A percentile compares a stretch with the other conserved stretches of the same genome.
Evolutionary conservation across 2,797 vertebrate species (phyloP).

Genomic region (Linurgus olivaceus): DNA sequence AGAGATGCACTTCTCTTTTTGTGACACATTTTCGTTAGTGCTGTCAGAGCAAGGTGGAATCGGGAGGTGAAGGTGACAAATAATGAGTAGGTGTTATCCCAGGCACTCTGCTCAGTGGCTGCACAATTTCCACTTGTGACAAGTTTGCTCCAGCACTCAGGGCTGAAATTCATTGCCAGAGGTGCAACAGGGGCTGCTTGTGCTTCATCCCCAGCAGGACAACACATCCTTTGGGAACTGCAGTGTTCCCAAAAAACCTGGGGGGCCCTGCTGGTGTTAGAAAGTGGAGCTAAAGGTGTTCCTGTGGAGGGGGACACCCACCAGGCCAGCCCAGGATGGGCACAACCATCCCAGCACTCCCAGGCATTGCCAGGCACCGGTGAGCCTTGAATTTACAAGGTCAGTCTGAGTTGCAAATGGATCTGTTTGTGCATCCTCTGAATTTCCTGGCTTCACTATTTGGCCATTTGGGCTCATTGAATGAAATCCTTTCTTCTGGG

Average conservation of each 20-base stretch:
- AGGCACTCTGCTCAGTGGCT: background rate
- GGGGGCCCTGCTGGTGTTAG: background rate
- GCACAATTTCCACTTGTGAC: background rate
- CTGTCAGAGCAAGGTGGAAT: background rate
- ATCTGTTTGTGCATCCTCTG: background rate
- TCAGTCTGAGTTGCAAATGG: background rate
- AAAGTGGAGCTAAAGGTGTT: background rate
- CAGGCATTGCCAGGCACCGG: background rate
- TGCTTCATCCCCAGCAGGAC: background rate
- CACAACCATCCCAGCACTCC: background rate
- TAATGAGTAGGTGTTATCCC: background rate
- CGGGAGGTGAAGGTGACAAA: background rate
- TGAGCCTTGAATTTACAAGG: background rate
- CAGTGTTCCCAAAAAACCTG: background rate
- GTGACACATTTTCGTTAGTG: fast-evolving
- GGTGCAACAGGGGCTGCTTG: background rate
- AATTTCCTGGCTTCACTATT: background rate
- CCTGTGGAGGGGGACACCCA: background rate
- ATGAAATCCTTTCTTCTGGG: background rate
- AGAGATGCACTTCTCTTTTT: background rate
- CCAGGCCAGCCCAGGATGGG: background rate
- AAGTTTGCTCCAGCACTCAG: background rate
- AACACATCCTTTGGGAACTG: background rate
- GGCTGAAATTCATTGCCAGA: background rate
- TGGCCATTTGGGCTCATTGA: background rate